phyloP scores from a whole-genome alignment of 2,888 invertebrate genomes.

The Lathronympha strigana region DNA sequence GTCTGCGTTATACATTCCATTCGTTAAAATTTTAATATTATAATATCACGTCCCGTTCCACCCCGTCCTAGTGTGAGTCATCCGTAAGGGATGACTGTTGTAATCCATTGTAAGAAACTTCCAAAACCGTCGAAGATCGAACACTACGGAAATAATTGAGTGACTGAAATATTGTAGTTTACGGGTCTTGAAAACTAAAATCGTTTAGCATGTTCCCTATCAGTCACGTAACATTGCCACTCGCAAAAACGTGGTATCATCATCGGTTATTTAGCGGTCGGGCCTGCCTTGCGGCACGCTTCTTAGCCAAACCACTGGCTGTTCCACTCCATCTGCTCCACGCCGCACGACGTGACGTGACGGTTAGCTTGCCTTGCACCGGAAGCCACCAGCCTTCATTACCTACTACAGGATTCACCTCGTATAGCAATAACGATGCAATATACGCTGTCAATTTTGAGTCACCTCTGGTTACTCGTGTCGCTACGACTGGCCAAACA shows the following conservation, averaged over 20 bases:
- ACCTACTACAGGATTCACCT: slow-evolving; percentile 26
- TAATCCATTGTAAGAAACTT: no score
- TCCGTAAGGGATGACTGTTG: no score
- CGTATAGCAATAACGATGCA: slow-evolving; percentile 12
- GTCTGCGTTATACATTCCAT: no score
- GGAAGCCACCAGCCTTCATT: slow-evolving; percentile 29
- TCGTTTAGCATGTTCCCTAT: not conserved
- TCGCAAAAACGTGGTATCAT: slow-evolving; percentile 4
- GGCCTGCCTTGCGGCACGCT: slow-evolving; percentile 15
- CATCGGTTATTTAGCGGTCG: slow-evolving; percentile 6
- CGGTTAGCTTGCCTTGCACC: slow-evolving; percentile 33
- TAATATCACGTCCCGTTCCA: no score
- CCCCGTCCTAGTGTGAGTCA: no score
- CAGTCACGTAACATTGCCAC: not conserved
- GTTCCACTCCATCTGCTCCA: slow-evolving; percentile 35
- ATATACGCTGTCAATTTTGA: not conserved
- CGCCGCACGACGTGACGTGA: slow-evolving; percentile 26
- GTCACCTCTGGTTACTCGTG: not conserved
- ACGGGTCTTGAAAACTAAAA: no score
- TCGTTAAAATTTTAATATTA: no score
- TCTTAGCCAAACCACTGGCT: slow-evolving; percentile 23
- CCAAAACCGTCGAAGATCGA: no score
- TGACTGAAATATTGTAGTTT: no score
- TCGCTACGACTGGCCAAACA: not conserved
- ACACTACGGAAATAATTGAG: no score